Evolutionary conservation across 2,888 invertebrate species (phyloP).

Genomic region (Drosophila phalerata): DNA sequence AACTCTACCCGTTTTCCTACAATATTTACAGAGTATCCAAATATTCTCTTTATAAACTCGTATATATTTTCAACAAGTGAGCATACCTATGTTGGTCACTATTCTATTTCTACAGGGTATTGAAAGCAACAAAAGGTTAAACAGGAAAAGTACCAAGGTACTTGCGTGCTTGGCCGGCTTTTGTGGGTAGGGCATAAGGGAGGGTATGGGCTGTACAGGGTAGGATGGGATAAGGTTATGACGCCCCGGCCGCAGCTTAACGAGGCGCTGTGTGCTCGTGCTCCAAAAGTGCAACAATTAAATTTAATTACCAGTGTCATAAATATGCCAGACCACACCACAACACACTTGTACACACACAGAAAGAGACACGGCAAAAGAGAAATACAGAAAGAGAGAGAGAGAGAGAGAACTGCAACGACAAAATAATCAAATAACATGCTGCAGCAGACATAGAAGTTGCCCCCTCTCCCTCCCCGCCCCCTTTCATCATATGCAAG

Average conservation of each 20-base stretch:
- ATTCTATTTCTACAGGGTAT: constrained; percentile 26
- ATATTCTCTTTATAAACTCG: too few species aligned
- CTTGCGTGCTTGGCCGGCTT: constrained; percentile 62
- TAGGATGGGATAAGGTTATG: constrained; percentile 43
- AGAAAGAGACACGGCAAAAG: constrained; percentile 9
- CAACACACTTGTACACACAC: constrained; percentile 28
- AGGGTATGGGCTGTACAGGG: background rate
- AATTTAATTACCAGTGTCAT: constrained; percentile 81
- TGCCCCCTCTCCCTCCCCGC: background rate
- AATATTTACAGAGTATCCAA: background rate
- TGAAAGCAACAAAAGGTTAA: constrained; percentile 20
- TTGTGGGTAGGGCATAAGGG: constrained; percentile 24
- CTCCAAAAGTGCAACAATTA: constrained; percentile 78
- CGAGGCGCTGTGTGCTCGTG: constrained; percentile 60
- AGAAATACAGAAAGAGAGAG: constrained; percentile 5
- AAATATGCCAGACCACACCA: constrained; percentile 74
- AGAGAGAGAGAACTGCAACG: constrained; percentile 41
- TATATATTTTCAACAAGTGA: background rate
- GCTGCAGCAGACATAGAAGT: constrained; percentile 22
- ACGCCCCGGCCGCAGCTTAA: constrained; percentile 57
- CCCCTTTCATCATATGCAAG: constrained; percentile 28
- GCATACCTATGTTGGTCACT: background rate
- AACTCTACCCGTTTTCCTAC: background rate
- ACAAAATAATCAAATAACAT: constrained; percentile 78
- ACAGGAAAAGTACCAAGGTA: constrained; percentile 30